Base-by-base conservation (phyloP, 2,888 invertebrate species). In the Cancer borealis region DNA sequence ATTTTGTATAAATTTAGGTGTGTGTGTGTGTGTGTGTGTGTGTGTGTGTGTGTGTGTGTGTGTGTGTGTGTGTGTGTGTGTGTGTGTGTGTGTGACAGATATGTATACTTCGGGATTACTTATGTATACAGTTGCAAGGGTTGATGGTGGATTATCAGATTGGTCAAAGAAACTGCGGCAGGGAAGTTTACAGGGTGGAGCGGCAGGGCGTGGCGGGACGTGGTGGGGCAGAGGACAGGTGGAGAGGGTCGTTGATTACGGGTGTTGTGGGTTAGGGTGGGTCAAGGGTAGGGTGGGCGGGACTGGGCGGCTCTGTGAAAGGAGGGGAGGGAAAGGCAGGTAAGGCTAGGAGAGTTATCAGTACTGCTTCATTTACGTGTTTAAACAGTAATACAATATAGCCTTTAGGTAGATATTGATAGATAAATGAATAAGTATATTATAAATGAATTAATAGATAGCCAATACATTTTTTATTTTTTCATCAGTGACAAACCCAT, bases 61-160 rank as follows among this genome's bases (percentile, higher is more conserved):
- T 73, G 73, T 73, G 73, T 73, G 73, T 73, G 26, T 73, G 73
- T 73, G 73, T 73, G 73, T 73, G 73, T 73, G 73, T 73, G 73
- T 73, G 73, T 73, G 73, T 73, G 73, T 73, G 73, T 73, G 54
- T 54, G 54, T 54, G 60, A 60, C 60, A 60, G 21, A 60, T 14
- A 14, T 60, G 60, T 60, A 21, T 60, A 21, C 60, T 21, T 60
- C 4, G 17, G 17, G 60, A 60, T 39, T 39, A 39, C 39, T 39
- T 39, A 39, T 39, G 39, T 39, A 39, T 39, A 39, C 39, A 39
- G 39, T 39, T 39, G 39, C 39, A 39, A 39, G 39, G 39, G 39
- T 39, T 39, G 39, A 60, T 60, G 17, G 60, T 60, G 60, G 60
- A 21, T 60, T 60, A 21, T 60, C 60, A 79, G 73, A 2, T 10